Conservation (phyloP, 53 echinoderm and acorn worm genomes). For the Holothuria scabra region DNA sequence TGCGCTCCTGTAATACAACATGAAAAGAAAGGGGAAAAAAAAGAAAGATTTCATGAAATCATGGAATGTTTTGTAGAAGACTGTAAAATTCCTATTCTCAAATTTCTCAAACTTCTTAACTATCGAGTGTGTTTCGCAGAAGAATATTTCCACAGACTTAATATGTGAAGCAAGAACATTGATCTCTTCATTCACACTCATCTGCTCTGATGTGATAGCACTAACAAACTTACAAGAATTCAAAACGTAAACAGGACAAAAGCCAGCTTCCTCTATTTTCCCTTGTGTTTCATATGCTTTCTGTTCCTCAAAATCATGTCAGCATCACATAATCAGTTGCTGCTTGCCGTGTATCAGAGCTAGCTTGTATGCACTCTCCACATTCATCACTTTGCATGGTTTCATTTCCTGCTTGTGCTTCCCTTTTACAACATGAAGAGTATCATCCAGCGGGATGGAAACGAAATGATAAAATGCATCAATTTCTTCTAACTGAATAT, state of each 20-base stretch:
- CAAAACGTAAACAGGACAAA: neutral
- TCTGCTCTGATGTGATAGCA: neutral
- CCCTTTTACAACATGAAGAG: too few relatives aligned
- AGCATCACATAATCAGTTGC: too few relatives aligned
- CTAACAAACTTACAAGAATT: neutral
- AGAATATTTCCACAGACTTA: neutral
- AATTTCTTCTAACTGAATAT: neutral
- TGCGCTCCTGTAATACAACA: neutral
- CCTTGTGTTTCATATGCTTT: neutral
- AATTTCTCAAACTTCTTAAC: neutral
- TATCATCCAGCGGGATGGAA: too few relatives aligned
- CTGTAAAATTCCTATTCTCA: too few relatives aligned
- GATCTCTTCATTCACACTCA: neutral
- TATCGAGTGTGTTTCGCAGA: neutral
- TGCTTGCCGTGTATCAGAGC: too few relatives aligned
- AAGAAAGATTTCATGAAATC: neutral
- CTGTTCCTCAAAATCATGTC: neutral
- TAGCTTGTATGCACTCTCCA: too few relatives aligned
- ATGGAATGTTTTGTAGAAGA: neutral
- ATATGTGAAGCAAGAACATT: neutral
- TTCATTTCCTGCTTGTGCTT: too few relatives aligned
- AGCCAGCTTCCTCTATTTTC: neutral
- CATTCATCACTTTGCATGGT: too few relatives aligned
- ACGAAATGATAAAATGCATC: neutral
- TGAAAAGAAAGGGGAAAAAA: neutral